phyloP scores from a whole-genome alignment of 2,797 vertebrate genomes.

The Malurus splendens region DNA sequence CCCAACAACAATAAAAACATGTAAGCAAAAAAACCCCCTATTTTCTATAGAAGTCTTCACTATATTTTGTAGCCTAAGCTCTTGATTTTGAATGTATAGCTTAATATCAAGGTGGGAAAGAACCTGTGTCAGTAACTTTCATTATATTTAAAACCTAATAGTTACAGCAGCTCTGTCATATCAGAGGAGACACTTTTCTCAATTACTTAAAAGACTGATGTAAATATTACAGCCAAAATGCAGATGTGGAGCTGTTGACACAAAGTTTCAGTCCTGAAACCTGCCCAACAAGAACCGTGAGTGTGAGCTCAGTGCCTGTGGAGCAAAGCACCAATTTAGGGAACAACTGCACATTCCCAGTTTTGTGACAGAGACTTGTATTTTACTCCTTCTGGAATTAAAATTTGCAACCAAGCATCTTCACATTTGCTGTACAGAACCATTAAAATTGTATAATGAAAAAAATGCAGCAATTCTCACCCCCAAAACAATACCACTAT shows the following conservation, averaged over 20 bases:
- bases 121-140: not conserved
- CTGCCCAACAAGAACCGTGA: accelerated
- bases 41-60: not conserved
- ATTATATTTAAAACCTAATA: not conserved
- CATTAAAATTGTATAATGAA: not conserved
- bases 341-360: not conserved
- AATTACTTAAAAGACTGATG: not conserved
- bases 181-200: not conserved
- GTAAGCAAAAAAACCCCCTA: not conserved
- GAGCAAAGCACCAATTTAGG: not conserved
- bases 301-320: not conserved
- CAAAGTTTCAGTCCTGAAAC: not conserved
- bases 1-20: not conserved
- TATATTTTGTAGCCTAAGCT: not conserved
- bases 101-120: not conserved
- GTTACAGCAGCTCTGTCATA: not conserved
- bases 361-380: not conserved
- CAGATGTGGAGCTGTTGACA: not conserved
- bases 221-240: not conserved
- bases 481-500: not conserved
- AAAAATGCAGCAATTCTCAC: not conserved
- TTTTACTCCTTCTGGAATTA: not conserved
- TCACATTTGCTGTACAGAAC: not conserved
- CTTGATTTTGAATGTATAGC: not conserved
- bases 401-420: not conserved